phyloP scores from a whole-genome alignment of 2,113 vertebrate species.

The Sylvilagus bachmani region DNA sequence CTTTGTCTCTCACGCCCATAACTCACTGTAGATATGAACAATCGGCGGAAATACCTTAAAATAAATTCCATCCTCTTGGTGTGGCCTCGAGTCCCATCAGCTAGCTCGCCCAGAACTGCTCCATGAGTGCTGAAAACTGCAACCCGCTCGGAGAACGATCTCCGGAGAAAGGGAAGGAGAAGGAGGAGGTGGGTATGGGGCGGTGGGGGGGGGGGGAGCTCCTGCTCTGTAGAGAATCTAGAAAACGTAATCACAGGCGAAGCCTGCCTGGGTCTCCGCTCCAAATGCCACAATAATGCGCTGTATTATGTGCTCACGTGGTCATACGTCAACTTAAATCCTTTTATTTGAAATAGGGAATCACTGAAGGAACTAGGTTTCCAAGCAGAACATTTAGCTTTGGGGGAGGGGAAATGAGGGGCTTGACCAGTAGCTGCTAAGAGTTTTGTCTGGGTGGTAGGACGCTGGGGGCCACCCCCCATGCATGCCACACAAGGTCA shows the following conservation, averaged over 20 bases:
- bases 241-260: slow-evolving; percentile 94
- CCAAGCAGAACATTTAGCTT: slow-evolving; percentile 85
- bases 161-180: slow-evolving; percentile 84
- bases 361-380: slow-evolving; percentile 94
- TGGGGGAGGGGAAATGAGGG: slow-evolving; percentile 37
- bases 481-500: background rate
- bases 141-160: slow-evolving; percentile 86
- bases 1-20: slow-evolving; percentile 95
- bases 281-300: slow-evolving; percentile 95
- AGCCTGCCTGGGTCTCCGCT: slow-evolving; percentile 94
- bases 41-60: slow-evolving; percentile 99
- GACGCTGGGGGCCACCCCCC: background rate
- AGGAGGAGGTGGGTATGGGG: slow-evolving; percentile 84
- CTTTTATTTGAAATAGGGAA: slow-evolving; percentile 98
- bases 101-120: slow-evolving; percentile 88
- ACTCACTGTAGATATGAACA: slow-evolving; percentile 98
- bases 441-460: slow-evolving; percentile 73
- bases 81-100: slow-evolving; percentile 89
- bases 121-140: slow-evolving; percentile 89
- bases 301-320: slow-evolving; percentile 98
- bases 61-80: slow-evolving; percentile 98
- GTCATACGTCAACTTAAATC: slow-evolving; percentile 98
- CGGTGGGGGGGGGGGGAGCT: slow-evolving; percentile 81
- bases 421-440: slow-evolving; percentile 80
- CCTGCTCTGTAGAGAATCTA: slow-evolving; percentile 93